These are phyloP conservation scores for Hydrolagus affinis DNA, from an alignment of 2,113 vertebrate genomes.

Conservation along the genomic window DNA sequence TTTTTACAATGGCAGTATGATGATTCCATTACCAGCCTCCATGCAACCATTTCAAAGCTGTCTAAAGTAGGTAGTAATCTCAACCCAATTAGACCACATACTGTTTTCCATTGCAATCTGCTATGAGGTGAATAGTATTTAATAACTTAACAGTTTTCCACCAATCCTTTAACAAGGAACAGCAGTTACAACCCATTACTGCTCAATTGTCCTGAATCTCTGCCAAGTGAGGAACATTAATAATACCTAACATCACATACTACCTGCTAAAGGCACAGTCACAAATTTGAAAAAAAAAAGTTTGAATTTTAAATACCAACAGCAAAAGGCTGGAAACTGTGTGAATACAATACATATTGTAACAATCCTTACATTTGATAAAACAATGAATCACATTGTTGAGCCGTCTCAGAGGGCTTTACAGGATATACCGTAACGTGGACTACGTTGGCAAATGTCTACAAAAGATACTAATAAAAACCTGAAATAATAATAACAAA, in stretches of 20 bases:
- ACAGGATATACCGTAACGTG: too few relatives aligned
- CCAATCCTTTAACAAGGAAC: conserved; percentile 48
- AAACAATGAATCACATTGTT: too few relatives aligned
- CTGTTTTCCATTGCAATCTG: conserved; percentile 41
- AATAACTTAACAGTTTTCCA: conserved; percentile 53
- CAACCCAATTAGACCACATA: conserved; percentile 45
- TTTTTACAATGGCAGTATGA: conserved; percentile 39
- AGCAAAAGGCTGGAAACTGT: neutral
- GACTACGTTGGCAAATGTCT: neutral
- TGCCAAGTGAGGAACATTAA: conserved; percentile 47
- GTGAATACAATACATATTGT: neutral
- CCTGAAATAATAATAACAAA: neutral
- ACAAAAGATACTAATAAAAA: neutral
- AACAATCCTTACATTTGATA: too few relatives aligned
- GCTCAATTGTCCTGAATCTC: conserved; percentile 52
- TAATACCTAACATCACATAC: conserved; percentile 44
- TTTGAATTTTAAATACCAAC: neutral
- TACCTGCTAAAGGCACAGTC: neutral
- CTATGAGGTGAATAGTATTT: conserved; percentile 42
- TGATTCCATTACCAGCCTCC: conserved; percentile 39
- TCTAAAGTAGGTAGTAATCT: conserved; percentile 39
- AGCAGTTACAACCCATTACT: conserved; percentile 51
- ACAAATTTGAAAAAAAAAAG: neutral
- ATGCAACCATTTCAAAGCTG: conserved; percentile 38
- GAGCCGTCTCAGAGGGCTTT: too few relatives aligned